Conservation (phyloP, 1,140 invertebrate species). For the Xylocopa sonorina region DNA sequence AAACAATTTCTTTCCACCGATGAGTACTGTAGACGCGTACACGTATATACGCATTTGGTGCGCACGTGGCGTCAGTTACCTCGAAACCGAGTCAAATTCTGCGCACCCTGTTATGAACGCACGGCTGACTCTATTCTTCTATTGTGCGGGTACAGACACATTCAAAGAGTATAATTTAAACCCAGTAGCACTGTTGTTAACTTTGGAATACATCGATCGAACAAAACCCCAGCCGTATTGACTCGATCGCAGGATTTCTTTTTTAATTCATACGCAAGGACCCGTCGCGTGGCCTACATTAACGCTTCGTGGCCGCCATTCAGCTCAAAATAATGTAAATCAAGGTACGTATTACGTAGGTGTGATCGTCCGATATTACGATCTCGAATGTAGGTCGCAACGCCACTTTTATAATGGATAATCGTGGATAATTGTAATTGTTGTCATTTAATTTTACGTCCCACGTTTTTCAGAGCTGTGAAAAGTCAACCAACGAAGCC, state of each 20-base stretch:
- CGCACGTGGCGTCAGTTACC: slow-evolving; percentile 4
- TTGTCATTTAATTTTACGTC: too few species aligned
- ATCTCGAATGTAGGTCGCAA: neutral
- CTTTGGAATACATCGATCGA: neutral
- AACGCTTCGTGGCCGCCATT: neutral
- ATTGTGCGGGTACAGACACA: neutral
- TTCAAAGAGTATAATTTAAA: neutral
- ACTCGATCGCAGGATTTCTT: neutral
- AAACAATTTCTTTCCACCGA: slow-evolving; percentile 32
- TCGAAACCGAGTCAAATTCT: neutral
- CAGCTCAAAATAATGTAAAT: neutral
- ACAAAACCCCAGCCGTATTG: too few species aligned
- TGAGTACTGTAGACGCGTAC: neutral
- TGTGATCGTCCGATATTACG: neutral
- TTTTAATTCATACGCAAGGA: neutral
- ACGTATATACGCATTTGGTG: slow-evolving; percentile 12
- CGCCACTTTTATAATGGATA: neutral
- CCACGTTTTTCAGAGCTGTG: neutral
- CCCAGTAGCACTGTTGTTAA: neutral
- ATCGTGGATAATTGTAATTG: neutral
- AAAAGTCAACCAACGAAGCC: neutral
- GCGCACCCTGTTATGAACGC: neutral
- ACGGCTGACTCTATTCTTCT: too few species aligned
- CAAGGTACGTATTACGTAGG: neutral
- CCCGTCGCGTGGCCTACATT: neutral